Conservation (phyloP, 2,113 vertebrate species). For the Rhea pennata region DNA sequence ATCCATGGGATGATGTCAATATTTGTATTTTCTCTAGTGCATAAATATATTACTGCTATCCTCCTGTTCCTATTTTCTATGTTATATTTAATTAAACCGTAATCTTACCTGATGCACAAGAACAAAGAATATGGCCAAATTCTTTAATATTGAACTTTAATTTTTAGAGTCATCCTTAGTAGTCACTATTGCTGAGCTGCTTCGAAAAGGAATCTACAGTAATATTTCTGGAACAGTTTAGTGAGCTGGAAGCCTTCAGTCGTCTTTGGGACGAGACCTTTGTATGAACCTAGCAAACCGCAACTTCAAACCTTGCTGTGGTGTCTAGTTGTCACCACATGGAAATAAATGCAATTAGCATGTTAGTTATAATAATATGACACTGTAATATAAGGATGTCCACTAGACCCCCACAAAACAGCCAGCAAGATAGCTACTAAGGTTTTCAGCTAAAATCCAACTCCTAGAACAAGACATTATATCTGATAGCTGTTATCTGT, state of each 20-base stretch:
- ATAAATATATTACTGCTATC: neutral
- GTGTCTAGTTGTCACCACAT: fast-evolving
- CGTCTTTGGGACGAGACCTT: neutral
- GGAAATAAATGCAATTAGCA: neutral
- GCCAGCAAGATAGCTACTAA: neutral
- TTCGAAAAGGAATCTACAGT: neutral
- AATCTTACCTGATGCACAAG: neutral
- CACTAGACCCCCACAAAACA: neutral
- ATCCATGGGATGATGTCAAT: neutral
- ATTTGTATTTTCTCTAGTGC: neutral
- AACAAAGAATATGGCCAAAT: neutral
- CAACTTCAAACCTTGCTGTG: fast-evolving
- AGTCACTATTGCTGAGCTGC: too few relatives aligned
- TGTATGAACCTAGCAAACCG: neutral
- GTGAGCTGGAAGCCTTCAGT: neutral
- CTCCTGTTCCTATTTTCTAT: neutral
- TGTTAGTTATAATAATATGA: neutral
- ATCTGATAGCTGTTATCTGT: neutral
- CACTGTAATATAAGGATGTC: neutral
- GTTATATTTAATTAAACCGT: neutral
- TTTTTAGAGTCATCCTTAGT: neutral
- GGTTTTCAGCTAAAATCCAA: neutral
- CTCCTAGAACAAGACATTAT: neutral
- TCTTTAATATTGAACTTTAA: neutral
- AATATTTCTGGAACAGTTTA: neutral